Evolutionary conservation across 2,113 vertebrate species (phyloP).

Genomic region (Rhinoptilus africanus): DNA sequence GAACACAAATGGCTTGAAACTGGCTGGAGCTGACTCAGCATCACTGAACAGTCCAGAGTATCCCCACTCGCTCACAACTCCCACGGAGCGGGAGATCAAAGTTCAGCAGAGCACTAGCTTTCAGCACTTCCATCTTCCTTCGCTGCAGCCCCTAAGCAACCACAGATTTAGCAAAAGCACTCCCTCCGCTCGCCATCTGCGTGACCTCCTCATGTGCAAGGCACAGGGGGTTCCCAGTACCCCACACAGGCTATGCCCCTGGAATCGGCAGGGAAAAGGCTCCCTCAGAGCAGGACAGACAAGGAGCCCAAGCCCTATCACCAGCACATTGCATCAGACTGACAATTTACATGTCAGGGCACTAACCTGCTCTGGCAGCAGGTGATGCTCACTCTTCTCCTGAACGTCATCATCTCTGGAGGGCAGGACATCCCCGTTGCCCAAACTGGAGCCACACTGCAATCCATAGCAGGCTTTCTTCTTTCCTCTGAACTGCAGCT

Average conservation of each 20-base stretch:
- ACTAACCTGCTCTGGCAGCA: background rate
- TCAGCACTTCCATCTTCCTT: background rate
- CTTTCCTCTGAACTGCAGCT: background rate
- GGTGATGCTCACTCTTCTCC: background rate
- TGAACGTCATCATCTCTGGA: background rate
- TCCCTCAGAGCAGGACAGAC: background rate
- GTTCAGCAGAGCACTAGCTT: background rate
- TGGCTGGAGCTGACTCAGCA: background rate
- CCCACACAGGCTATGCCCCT: background rate
- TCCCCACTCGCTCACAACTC: fast-evolving
- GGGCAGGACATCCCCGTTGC: background rate
- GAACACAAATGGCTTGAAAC: background rate
- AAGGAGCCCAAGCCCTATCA: background rate
- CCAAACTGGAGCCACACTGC: background rate
- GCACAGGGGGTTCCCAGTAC: no score
- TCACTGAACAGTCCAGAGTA: background rate
- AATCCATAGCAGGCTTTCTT: background rate
- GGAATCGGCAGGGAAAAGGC: background rate
- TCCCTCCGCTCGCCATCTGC: background rate
- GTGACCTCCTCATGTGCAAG: fast-evolving
- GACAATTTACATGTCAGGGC: background rate
- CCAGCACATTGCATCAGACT: background rate
- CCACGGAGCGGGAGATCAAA: background rate
- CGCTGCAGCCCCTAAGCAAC: background rate
- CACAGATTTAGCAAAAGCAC: background rate